phyloP scores from a whole-genome alignment of 2,113 vertebrate species.

The Polypterus senegalus region DNA sequence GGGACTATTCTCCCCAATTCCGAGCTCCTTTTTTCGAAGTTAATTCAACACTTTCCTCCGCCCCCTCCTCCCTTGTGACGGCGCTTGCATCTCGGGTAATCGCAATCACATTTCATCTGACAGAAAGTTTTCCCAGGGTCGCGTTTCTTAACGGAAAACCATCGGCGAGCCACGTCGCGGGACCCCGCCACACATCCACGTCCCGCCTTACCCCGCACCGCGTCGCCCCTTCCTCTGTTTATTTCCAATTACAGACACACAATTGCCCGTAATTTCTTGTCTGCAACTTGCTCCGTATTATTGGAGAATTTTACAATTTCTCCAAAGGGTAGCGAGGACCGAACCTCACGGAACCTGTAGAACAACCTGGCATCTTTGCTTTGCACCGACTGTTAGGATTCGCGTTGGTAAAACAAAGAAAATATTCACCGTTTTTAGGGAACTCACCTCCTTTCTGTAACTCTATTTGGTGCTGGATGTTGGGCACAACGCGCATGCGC shows the following conservation, averaged over 20 bases:
- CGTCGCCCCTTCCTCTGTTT: constrained; percentile 17
- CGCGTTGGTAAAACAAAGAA: constrained; percentile 18
- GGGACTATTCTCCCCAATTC: constrained; percentile 37
- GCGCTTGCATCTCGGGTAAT: constrained; percentile 38
- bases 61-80: constrained; percentile 42
- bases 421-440: constrained; percentile 43
- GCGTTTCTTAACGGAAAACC: constrained; percentile 29
- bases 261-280: constrained; percentile 49
- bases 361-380: constrained; percentile 8
- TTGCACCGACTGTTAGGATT: constrained; percentile 17
- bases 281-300: constrained; percentile 56
- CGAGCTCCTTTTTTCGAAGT: constrained; percentile 35
- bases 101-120: constrained; percentile 7
- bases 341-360: constrained; percentile 19
- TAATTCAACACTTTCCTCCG: constrained; percentile 59
- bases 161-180: constrained; percentile 23
- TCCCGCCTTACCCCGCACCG: background rate
- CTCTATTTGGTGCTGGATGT: constrained; percentile 63
- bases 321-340: constrained; percentile 33
- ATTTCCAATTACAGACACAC: constrained; percentile 29
- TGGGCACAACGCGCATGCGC: constrained; percentile 50
- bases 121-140: constrained; percentile 48
- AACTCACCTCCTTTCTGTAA: constrained; percentile 73
- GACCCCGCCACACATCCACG: constrained; percentile 14
- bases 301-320: constrained; percentile 44